A percentile compares a stretch with the other conserved stretches of the same genome.
These are phyloP conservation scores for Microctenopoma steveboyesi DNA, from an alignment of 2,797 vertebrate genomes.

Conservation along the genomic window DNA sequence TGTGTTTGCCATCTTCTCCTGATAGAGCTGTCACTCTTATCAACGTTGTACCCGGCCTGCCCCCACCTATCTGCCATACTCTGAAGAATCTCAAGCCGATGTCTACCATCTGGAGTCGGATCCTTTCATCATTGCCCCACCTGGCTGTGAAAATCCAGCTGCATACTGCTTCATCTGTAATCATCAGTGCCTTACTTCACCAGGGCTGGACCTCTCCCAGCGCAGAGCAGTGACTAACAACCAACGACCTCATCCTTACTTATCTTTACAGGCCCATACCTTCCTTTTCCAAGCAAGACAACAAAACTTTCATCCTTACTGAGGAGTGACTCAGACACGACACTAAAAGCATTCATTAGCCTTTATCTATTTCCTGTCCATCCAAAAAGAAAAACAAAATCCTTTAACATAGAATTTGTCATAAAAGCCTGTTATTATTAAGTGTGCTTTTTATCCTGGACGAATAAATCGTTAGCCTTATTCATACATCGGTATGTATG, in stretches of 20 bases:
- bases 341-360: neutral
- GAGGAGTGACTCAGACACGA: neutral
- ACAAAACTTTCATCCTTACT: neutral
- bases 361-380: neutral
- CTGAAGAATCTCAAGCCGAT: constrained; percentile 55
- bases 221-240: constrained; percentile 20
- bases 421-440: neutral
- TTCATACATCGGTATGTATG: constrained; percentile 21
- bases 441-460: constrained; percentile 4
- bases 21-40: constrained; percentile 50
- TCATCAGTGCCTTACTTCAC: constrained; percentile 26
- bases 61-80: constrained; percentile 44
- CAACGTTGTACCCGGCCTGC: constrained; percentile 45
- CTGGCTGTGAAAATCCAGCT: constrained; percentile 60
- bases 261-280: neutral
- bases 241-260: neutral
- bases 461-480: constrained; percentile 26
- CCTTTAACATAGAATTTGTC: too few species aligned
- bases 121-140: constrained; percentile 63
- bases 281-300: neutral
- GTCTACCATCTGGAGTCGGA: constrained; percentile 69
- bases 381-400: too few species aligned
- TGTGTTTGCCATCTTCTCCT: constrained; percentile 21
- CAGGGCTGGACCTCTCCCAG: constrained; percentile 25
- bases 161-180: constrained; percentile 46